Conservation (phyloP, 2,888 invertebrate species). For the Morpho deidamia region DNA sequence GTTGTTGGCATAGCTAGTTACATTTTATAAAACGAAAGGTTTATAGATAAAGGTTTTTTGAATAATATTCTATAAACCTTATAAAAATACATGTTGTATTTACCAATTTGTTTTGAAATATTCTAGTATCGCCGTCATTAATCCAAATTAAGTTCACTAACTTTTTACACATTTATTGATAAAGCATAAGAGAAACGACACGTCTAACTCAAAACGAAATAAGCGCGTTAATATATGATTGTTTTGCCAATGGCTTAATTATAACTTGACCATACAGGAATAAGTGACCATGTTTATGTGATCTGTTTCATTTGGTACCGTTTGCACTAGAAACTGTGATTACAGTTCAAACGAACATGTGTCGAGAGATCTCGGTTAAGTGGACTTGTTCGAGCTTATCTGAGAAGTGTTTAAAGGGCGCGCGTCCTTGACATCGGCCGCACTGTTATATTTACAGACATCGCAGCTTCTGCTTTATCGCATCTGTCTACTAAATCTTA, state of each 20-base stretch:
- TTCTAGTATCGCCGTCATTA: conserved; percentile 19
- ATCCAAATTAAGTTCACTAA: conserved; percentile 15
- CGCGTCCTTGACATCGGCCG: conserved; percentile 61
- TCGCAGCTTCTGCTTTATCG: conserved; percentile 9
- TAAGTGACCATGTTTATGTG: conserved; percentile 20
- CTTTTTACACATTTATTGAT: too few species aligned
- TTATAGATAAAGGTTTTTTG: background rate
- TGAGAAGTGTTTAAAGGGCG: conserved; percentile 36
- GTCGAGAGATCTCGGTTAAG: conserved; percentile 36
- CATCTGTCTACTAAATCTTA: conserved; percentile 8
- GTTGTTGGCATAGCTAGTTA: too few species aligned
- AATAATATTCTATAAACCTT: background rate
- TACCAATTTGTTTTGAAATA: conserved; percentile 23
- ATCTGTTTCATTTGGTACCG: conserved; percentile 29
- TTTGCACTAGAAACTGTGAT: conserved; percentile 8
- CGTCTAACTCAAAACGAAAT: conserved; percentile 38
- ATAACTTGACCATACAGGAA: conserved; percentile 30
- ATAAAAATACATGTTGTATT: background rate
- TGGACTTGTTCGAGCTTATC: conserved; percentile 30
- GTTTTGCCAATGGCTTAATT: conserved; percentile 32
- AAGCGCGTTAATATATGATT: conserved; percentile 37
- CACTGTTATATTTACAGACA: conserved; percentile 41
- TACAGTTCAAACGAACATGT: conserved; percentile 25
- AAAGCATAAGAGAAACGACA: conserved; percentile 35
- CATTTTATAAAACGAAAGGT: too few species aligned